Base-by-base conservation (phyloP, 2,888 invertebrate species). In the Limnephilus auricula region DNA sequence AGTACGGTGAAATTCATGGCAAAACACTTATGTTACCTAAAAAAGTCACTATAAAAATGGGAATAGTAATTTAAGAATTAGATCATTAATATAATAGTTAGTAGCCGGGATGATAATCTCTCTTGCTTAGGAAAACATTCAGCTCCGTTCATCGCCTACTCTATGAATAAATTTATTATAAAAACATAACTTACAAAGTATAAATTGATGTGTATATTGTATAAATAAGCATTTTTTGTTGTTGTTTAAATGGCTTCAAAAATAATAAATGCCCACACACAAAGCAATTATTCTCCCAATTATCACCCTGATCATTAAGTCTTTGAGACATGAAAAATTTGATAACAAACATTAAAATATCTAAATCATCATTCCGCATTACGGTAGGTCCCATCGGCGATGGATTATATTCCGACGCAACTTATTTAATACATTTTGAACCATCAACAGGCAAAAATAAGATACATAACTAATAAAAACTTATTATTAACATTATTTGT, bases 401-500 rank as follows among this genome's bases (percentile, higher is more conserved):
- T 80, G 89, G 78, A 87, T 86, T 40, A 65, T 85, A 85, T 91
- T 91, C 90, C 89, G 86, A 87, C 86, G 90, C 90, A 90, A 88
- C 92, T 92, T 88, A 92, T 91, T 88, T 90, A 90, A 90, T 92
- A 92, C 90, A 88, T 90, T 92, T 90, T 92, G 90, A 92, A 92
- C 90, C 83, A 92, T 92, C 92, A 92, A 92, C 90, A 92, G 92
- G 92, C 92, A 90, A 83, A 91, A 91, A 90, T 92, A 91, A 80
- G 82, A 87, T 86, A 87, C 90, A 91, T 89, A 90, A 91, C 91
- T 91, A 91, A 32, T 90, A 88, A 79, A 89, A 91, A 85, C 85
- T 85, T 34, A 89, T 91, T 18, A 37, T 79, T 34, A 91, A 90
- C 92, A 93, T 92, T 93, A 93, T 93, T 92, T 93, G 90, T 96